Base-by-base conservation (phyloP, 1,140 invertebrate species). In the Drosophila sulfurigaster region DNA sequence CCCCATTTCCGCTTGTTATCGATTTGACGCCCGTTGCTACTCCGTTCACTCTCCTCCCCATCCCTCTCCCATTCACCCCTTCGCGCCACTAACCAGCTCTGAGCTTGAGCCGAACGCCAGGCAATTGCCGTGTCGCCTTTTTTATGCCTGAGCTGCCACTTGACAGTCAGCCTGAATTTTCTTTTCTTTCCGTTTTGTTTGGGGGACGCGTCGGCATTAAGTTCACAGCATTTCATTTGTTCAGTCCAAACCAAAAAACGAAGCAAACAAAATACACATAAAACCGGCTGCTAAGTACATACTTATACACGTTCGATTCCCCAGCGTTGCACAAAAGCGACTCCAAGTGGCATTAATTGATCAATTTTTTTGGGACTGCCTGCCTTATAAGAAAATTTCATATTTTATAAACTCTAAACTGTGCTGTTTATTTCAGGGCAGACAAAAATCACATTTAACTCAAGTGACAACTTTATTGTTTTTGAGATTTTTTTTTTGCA, bases 1-100 rank as follows among this genome's bases (percentile, higher is more conserved):
- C 83, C 83, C 83, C 83, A 79, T 87, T 87, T 87, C 83, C 83
- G 80, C 83, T 88, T 83, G 80, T 89, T 87, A 87, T 87, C 83
- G 83, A 87, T 87, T 87, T 83, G 85, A 83, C 70, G 70, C 54
- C 38, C 49, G 63, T 65, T 65, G 15, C 30, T 28, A 43, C 49
- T 54, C 7, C 49, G 63, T 65, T 65, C 15, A 16, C 15, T 20
- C 41, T 46, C 11, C 48, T 25, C 4, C 28, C 16, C 10, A 51
- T 54, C 38, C 32, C 60, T 35, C 30, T 60, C 41, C 13, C 35
- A 10, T 20, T 20, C 3, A 20, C 20, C 20, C 20, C 20, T 25
- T 25, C 20, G 30, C 30, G 1, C 16, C 15, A 3, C 11, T 8
- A 5, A 15, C 8, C 7, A 11, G 1, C 35, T 20, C 10, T 4